Base-by-base conservation (phyloP, 37 sponge, comb jelly and placozoan genomes). In the Axinella damicornis region DNA sequence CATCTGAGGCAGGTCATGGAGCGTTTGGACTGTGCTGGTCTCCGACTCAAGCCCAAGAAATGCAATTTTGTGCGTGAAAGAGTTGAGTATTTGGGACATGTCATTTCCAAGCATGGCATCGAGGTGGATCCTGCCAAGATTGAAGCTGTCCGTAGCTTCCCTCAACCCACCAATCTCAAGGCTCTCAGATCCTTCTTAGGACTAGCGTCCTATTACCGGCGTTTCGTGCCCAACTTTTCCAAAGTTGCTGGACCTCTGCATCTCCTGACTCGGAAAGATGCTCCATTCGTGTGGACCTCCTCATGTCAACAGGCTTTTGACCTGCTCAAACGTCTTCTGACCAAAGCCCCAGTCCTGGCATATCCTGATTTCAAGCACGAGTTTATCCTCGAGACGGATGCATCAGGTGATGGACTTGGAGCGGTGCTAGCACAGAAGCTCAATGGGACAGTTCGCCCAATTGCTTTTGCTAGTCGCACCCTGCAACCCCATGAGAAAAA, bases 341-440 rank as follows among this genome's bases (percentile, higher is more conserved):
- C 46, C 2, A 56, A 67, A 57, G 88, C 85, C 24, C 77, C 85
- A 39, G 77, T 85, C 0, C 68, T 85, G 41, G 69, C 78, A 5
- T 86, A 72, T 37, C 87, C 87, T 0, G 32, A 57, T 30, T 86
- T 86, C 82, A 57, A n/a, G n/a, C n/a, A n/a, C n/a, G n/a, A n/a
- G n/a, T n/a, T n/a, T n/a, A n/a, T n/a, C n/a, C n/a, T n/a, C n/a
- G n/a, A n/a, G n/a, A n/a, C n/a, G n/a, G n/a, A n/a, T n/a, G n/a
- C n/a, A n/a, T n/a, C n/a, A n/a, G n/a, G n/a, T n/a, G n/a, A n/a
- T n/a, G n/a, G n/a, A n/a, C n/a, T n/a, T n/a, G n/a, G n/a, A n/a
- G n/a, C n/a, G n/a, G n/a, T n/a, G n/a, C n/a, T n/a, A n/a, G n/a
- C n/a, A n/a, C n/a, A n/a, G n/a, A n/a, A n/a, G n/a, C n/a, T n/a